Conservation (phyloP, 2,888 invertebrate species). For the Drosophila putrida region DNA sequence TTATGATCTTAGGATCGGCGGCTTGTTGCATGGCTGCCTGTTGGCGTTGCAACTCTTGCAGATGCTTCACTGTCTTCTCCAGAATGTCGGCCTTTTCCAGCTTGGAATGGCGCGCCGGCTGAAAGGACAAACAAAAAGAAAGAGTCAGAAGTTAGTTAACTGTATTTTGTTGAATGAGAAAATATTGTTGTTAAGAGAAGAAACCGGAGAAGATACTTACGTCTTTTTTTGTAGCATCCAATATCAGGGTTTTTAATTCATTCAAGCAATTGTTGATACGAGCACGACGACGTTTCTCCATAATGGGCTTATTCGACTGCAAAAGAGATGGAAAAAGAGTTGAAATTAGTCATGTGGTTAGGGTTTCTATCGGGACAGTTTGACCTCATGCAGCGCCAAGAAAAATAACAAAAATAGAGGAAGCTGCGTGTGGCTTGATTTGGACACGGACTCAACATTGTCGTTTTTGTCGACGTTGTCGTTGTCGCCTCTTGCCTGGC, state of each 20-base stretch:
- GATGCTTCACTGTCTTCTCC: slow-evolving; percentile 97
- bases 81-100: slow-evolving; percentile 98
- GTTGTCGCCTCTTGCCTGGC: slow-evolving; percentile 70
- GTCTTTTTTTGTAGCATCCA: slow-evolving; percentile 95
- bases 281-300: slow-evolving; percentile 95
- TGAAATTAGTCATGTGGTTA: slow-evolving; percentile 60
- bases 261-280: slow-evolving; percentile 95
- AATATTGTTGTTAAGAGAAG: background rate
- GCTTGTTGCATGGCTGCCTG: slow-evolving; percentile 93
- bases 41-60: slow-evolving; percentile 95
- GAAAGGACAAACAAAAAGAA: slow-evolving; percentile 83
- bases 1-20: slow-evolving; percentile 93
- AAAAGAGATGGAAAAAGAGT: slow-evolving; percentile 65
- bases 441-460: slow-evolving; percentile 66
- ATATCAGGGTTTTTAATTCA: slow-evolving; percentile 93
- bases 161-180: background rate
- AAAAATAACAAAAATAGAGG: slow-evolving; percentile 64
- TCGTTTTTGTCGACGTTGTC: slow-evolving; percentile 13
- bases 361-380: slow-evolving; percentile 23
- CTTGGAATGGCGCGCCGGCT: slow-evolving; percentile 97
- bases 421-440: slow-evolving; percentile 79
- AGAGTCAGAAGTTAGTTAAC: slow-evolving; percentile 23
- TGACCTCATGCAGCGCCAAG: slow-evolving; percentile 75
- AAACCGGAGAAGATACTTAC: slow-evolving; percentile 88
- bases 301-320: slow-evolving; percentile 96